phyloP scores from a whole-genome alignment of 2,797 vertebrate species.

The Lithobates sylvaticus region DNA sequence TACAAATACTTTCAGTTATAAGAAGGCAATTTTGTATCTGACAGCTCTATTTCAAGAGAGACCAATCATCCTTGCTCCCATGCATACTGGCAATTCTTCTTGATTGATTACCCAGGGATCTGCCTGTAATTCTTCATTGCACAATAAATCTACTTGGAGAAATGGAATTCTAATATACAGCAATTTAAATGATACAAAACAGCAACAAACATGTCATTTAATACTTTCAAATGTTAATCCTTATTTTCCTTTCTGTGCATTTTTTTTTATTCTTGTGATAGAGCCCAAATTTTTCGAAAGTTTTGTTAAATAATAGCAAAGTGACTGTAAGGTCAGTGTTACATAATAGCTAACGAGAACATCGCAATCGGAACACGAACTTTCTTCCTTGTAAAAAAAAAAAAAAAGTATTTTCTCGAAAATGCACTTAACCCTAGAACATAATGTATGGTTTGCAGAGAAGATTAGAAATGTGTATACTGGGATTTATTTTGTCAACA shows the following conservation, averaged over 20 bases:
- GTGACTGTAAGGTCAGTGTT: neutral
- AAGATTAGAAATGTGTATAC: constrained; percentile 53
- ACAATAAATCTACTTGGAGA: neutral
- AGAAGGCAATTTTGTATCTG: no score
- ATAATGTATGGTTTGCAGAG: constrained; percentile 9
- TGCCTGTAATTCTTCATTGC: neutral
- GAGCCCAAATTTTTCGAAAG: neutral
- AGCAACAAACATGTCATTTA: neutral
- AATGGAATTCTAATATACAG: neutral
- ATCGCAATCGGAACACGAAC: neutral
- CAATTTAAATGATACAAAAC: neutral
- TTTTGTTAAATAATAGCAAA: neutral
- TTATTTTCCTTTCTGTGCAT: neutral
- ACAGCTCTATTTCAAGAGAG: no score
- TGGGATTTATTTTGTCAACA: constrained; percentile 47
- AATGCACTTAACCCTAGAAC: constrained; percentile 10
- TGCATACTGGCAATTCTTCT: neutral
- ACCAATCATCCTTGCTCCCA: neutral
- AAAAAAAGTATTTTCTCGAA: neutral
- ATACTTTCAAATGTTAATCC: neutral
- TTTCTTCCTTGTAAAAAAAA: neutral
- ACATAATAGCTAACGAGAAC: neutral
- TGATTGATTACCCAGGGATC: neutral
- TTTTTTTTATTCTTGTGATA: neutral
- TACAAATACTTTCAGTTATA: no score